A percentile compares a stretch with the other conserved stretches of the same genome.
phyloP scores from a whole-genome alignment of 2,888 invertebrate genomes.

The Microchrysa polita region DNA sequence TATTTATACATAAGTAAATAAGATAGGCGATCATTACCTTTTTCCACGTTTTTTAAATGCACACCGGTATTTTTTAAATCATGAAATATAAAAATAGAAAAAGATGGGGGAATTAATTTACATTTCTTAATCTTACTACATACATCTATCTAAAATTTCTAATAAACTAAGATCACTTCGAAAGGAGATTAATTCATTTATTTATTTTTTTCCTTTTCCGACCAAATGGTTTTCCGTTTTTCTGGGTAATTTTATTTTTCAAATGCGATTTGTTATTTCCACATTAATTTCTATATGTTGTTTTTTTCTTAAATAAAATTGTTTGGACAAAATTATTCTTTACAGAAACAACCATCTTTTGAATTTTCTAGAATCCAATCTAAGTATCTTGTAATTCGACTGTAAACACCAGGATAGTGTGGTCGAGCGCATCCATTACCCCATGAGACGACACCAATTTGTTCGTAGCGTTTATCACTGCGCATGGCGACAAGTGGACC shows the following conservation, averaged over 20 bases:
- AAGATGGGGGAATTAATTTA: constrained; percentile 39
- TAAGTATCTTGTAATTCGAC: constrained; percentile 81
- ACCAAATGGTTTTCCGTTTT: neutral
- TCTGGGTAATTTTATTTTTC: neutral
- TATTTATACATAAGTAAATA: neutral
- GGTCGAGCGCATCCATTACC: constrained; percentile 88
- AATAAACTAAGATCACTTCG: constrained; percentile 38
- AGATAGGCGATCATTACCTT: no score
- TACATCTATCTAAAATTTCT: neutral
- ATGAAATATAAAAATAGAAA: constrained; percentile 11
- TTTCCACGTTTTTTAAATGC: neutral
- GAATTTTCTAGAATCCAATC: constrained; percentile 84
- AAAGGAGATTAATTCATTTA: constrained; percentile 18
- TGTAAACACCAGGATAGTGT: constrained; percentile 88
- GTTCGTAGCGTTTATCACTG: constrained; percentile 78
- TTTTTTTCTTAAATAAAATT: neutral
- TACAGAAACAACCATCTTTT: constrained; percentile 84
- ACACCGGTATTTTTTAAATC: neutral
- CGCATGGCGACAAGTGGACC: constrained; percentile 79
- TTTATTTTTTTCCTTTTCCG: neutral
- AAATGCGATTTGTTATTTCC: neutral
- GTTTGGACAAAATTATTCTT: constrained; percentile 64
- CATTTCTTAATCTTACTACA: constrained; percentile 2
- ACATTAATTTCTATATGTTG: no score
- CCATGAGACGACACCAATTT: constrained; percentile 90